phyloP scores from a whole-genome alignment of 2,888 invertebrate genomes.

The Erebia palarica region DNA sequence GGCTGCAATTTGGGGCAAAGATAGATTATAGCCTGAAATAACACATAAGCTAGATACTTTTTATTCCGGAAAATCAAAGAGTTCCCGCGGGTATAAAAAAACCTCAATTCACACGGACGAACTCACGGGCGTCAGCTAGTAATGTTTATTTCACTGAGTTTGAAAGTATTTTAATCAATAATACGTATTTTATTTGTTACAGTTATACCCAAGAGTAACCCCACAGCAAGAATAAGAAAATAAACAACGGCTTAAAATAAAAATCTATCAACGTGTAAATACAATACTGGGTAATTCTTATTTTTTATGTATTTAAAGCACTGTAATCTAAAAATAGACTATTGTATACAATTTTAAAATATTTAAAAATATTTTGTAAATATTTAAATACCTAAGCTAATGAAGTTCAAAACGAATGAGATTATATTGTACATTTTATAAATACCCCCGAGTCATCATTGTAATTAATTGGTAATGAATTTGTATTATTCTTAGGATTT shows the following conservation, averaged over 20 bases:
- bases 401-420: conserved; percentile 78
- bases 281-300: conserved; percentile 68
- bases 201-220: conserved; percentile 85
- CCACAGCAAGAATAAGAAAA: conserved; percentile 75
- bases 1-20: no score
- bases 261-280: conserved; percentile 73
- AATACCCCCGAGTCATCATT: conserved; percentile 74
- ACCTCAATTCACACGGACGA: no score
- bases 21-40: no score
- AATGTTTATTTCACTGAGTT: no score
- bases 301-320: conserved; percentile 81
- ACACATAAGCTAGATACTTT: no score
- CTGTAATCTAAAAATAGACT: conserved; percentile 73
- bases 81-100: no score
- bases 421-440: conserved; percentile 83
- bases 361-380: conserved; percentile 80
- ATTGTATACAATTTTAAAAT: conserved; percentile 81
- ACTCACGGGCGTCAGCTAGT: no score
- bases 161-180: background rate
- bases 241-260: conserved; percentile 52
- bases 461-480: conserved; percentile 68
- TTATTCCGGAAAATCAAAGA: no score
- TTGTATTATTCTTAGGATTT: conserved; percentile 76
- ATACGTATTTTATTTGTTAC: conserved; percentile 53
- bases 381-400: conserved; percentile 62